Base-by-base conservation (phyloP, 2,113 vertebrate genomes). In the Ptychochromis oligacanthus region DNA sequence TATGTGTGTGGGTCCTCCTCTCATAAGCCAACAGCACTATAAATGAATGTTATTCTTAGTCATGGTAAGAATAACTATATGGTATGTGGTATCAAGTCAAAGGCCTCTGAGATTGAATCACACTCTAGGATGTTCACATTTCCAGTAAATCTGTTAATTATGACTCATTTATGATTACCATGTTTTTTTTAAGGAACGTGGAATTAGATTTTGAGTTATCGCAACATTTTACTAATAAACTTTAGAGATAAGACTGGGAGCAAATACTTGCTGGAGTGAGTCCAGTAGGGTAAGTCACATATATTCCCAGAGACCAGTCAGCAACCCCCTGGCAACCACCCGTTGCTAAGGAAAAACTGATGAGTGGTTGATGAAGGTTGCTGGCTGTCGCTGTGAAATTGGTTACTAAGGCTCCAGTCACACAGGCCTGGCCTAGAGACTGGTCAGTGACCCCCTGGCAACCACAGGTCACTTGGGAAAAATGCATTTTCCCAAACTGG, bases 1-100 rank as follows among this genome's bases (percentile, higher is more conserved):
- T 18, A 12, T 7, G 17, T 55, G 12, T 83, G 31, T 77, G 26
- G 36, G 49, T 9, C 2, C 9, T 80, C 74, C 57, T 76, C 81
- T 72, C 80, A 81, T 74, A 65, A 77, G 81, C 36, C 54, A 81
- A 43, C 56, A 84, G 86, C 77, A 87, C 77, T 80, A 81, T 86
- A 75, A 85, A 81, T 88, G 84, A 67, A 65, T 79, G 79, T 26
- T 81, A 64, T 84, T 77, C 54, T 86, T 61, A 80, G 36, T 75
- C 55, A 17, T 72, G 46, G 26, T 72, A 54, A 46, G 18, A 72
- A 54, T 72, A 64, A 22, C 31, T 34, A 1, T 36, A 17, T 36
- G 17, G 59, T 12, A 61, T 12, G 26, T 61, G 60, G 54, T 64
- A 83, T 83, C 82, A 89, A 79, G 43, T 75, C 26, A 85, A 85